Evolutionary conservation across 2,888 invertebrate species (phyloP), one percentile per base, ranked within the genome.

Genomic region (Drosophila conformis): DNA sequence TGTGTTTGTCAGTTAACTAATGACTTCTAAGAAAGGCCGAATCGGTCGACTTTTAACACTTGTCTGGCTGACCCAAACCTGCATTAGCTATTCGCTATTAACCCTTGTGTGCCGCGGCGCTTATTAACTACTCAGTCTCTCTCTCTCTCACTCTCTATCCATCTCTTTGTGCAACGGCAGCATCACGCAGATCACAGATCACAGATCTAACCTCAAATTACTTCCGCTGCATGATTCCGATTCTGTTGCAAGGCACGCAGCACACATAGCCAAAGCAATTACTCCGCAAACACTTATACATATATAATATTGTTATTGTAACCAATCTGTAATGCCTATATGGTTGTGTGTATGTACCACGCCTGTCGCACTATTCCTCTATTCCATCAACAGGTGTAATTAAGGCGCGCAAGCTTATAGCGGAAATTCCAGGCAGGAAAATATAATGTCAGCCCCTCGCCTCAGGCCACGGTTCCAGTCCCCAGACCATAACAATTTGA

Each of bases 381-480:
- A 76, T 72, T 76, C 83, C 85, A 82, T 87, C 88, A 82, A 65
- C 80, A 62, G 63, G 61, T 78, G 87, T 83, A 87, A 87, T 87
- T 87, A 87, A 83, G 74, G 76, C 68, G 70, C 80, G 79, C 67
- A 59, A 56, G 61, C 66, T 71, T 68, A 77, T 72, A 89, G 75
- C 87, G 87, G 87, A 87, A 90, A 87, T 87, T 87, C 87, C 90
- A 86, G 80, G 80, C 90, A 89, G 90, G 89, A 90, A 90, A 86
- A 78, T 86, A 61, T 73, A 80, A 73, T 75, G 63, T 51, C 62
- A 36, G 75, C 48, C 56, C 31, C 36, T 29, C 31, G 29, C 7
- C 57, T 2, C 15, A 15, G 15, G 33, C 33, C 11, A 11, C 33
- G 33, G 15, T 46, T 8, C 7, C 15, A 25, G n/a, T 15, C 10